phyloP scores from a whole-genome alignment of 2,888 invertebrate species.

The Tetropium fuscum region DNA sequence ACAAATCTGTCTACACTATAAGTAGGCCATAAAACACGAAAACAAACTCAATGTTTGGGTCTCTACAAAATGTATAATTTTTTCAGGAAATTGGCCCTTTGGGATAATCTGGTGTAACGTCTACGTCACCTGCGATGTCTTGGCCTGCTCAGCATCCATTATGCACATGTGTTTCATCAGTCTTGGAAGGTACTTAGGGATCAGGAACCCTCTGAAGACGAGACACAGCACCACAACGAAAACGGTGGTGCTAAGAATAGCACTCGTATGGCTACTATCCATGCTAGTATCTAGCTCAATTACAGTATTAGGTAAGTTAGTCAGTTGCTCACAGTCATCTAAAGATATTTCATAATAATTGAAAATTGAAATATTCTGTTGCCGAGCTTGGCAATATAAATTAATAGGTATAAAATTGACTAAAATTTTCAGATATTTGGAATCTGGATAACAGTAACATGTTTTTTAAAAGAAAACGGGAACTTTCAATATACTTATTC shows the following conservation, averaged over 20 bases:
- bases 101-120: slow-evolving; percentile 94
- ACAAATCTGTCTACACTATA: too few relatives aligned
- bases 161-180: slow-evolving; percentile 96
- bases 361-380: too few relatives aligned
- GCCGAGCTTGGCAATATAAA: too few relatives aligned
- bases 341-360: too few relatives aligned
- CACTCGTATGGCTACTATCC: slow-evolving; percentile 91
- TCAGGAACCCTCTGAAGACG: slow-evolving; percentile 89
- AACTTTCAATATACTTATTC: too few relatives aligned
- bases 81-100: slow-evolving; percentile 92
- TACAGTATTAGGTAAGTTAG: slow-evolving; percentile 80
- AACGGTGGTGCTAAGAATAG: slow-evolving; percentile 88
- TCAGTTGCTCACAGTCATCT: not conserved
- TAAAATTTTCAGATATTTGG: too few relatives aligned
- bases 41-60: too few relatives aligned
- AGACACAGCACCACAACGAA: slow-evolving; percentile 87
- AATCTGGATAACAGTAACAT: too few relatives aligned
- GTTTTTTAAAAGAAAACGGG: too few relatives aligned
- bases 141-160: slow-evolving; percentile 95
- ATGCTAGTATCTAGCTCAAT: slow-evolving; percentile 90
- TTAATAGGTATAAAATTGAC: too few relatives aligned
- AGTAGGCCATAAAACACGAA: too few relatives aligned
- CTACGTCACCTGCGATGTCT: slow-evolving; percentile 95
- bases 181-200: slow-evolving; percentile 88
- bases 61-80: too few relatives aligned